Percentiles rank a stretch among this genome's conserved stretches.
phyloP scores from a whole-genome alignment of 2,113 vertebrate species.

The Podarcis cretensis region DNA sequence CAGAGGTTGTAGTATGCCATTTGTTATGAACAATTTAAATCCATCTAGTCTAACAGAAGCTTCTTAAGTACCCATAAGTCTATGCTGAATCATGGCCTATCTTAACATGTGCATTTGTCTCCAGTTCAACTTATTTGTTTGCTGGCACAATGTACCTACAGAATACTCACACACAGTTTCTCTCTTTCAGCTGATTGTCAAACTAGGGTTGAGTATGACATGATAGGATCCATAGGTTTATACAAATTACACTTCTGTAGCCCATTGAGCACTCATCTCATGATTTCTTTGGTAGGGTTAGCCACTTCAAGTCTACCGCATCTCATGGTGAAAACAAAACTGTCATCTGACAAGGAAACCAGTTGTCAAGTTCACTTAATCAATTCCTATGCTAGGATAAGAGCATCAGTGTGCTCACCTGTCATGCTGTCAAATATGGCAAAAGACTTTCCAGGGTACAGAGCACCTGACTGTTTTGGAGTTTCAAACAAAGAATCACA shows the following conservation, averaged over 20 bases:
- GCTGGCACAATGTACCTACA: not conserved
- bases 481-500: not conserved
- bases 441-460: not conserved
- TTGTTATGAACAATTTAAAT: not conserved
- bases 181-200: not conserved
- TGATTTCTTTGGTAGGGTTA: not conserved
- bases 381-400: not conserved
- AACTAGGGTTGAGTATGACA: not conserved
- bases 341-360: not conserved
- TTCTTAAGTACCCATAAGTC: not conserved
- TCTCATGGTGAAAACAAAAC: conserved; percentile 8
- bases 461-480: not conserved
- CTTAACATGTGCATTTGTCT: not conserved
- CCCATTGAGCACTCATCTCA: not conserved
- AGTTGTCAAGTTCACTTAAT: conserved; percentile 15
- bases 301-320: not conserved
- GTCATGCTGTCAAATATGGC: conserved; percentile 11
- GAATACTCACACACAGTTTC: not conserved
- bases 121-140: not conserved
- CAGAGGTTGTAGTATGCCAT: not conserved
- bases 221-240: not conserved
- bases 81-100: not conserved
- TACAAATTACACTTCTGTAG: not conserved
- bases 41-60: not conserved
- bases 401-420: not conserved